Evolutionary conservation across 1,140 invertebrate genomes (phyloP).

Genomic region (Nautilus pompilius): DNA sequence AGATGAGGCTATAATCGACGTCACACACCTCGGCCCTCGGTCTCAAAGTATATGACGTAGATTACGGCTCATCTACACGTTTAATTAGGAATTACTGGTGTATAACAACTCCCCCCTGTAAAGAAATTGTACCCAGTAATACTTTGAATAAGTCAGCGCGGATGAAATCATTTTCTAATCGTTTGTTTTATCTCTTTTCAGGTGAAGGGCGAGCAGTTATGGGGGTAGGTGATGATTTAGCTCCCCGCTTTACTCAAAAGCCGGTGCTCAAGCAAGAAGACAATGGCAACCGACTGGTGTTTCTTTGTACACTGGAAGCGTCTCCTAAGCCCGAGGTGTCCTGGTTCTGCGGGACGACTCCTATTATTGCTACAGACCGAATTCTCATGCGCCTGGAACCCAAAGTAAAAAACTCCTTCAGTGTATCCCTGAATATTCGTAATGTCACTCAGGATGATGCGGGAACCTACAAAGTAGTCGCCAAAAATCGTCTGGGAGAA

Average conservation of each 20-base stretch:
- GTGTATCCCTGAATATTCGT: slow-evolving; percentile 73
- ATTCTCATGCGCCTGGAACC: slow-evolving; percentile 43
- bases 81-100: too few relatives aligned
- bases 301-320: slow-evolving; percentile 50
- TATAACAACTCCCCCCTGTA: too few relatives aligned
- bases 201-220: too few relatives aligned
- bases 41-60: too few relatives aligned
- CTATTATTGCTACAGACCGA: slow-evolving; percentile 32
- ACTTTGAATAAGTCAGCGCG: too few relatives aligned
- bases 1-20: too few relatives aligned
- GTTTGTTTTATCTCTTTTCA: too few relatives aligned
- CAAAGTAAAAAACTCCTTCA: slow-evolving; percentile 38
- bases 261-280: slow-evolving; percentile 95
- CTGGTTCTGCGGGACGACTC: slow-evolving; percentile 47
- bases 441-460: slow-evolving; percentile 94
- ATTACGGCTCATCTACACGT: too few relatives aligned
- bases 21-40: too few relatives aligned
- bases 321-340: slow-evolving; percentile 49
- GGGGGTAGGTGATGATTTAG: slow-evolving; percentile 95
- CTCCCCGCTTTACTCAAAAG: slow-evolving; percentile 96
- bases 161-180: too few relatives aligned
- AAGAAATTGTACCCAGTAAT: too few relatives aligned
- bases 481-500: slow-evolving; percentile 96
- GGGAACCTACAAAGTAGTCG: slow-evolving; percentile 95
- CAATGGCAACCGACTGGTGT: slow-evolving; percentile 62